Evolutionary conservation across 2,797 vertebrate genomes (phyloP), one percentile per base, ranked within the genome.

Genomic region (Tadarida brasiliensis): DNA sequence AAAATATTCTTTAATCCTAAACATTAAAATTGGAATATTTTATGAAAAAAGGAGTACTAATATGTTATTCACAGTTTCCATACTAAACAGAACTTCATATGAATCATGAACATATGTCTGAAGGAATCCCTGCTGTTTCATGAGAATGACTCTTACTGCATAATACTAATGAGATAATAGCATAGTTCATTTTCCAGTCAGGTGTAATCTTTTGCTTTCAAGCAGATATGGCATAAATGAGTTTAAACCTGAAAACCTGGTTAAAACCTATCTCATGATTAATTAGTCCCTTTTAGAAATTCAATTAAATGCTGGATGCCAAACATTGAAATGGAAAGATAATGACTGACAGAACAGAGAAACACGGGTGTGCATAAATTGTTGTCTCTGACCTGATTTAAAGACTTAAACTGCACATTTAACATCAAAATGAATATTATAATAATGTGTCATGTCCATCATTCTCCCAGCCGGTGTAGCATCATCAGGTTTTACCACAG

Each of bases 261-360:
- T 35, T 73, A 93, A 97, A 95, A 49, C 16, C 6, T 77, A 70
- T 71, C 95, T 96, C 61, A 57, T 83, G 87, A 94, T 94, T 91
- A 96, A 94, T 97, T 94, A 91, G 47, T 80, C 35, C 88, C 47
- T 90, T 92, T 61, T 44, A 82, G 56, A 87, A 95, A 83, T 24
- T 85, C 70, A 49, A 39, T 89, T 95, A 90, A 97, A 76, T 82
- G n/a, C 39, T 95, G 78, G 26, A 78, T 87, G 68, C 22, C 35
- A 89, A n/a, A 26, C 20, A 90, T 47, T 95, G 88, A 93, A 85
- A 82, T 85, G 61, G 63, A 85, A 19, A 93, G 56, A 95, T 81
- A 92, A 57, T 86, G 74, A 87, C 39, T 76, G 84, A 85, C 87
- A 91, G 63, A 24, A 47, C 4, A 88, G 92, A 95, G 51, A 97